Conservation (phyloP, 2,113 vertebrate genomes). For the Panthera leo region DNA sequence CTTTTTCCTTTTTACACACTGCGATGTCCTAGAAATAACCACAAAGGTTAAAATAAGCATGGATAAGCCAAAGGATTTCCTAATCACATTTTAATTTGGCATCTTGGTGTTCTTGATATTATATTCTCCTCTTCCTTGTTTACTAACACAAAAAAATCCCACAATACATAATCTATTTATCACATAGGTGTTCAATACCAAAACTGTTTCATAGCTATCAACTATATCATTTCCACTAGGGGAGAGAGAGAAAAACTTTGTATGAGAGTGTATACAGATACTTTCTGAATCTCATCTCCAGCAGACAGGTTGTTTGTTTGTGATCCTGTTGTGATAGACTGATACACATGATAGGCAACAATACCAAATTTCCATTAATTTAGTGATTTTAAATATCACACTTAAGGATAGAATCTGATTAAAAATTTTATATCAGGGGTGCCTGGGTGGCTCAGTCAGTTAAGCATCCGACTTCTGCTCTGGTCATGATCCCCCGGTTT, state of each 20-base stretch:
- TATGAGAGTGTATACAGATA: not conserved
- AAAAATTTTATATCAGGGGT: not conserved
- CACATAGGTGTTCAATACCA: conserved; percentile 47
- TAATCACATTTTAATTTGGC: conserved; percentile 71
- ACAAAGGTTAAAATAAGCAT: conserved; percentile 46
- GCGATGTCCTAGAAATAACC: conserved; percentile 67
- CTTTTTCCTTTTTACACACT: conserved; percentile 27
- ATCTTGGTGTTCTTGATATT: conserved; percentile 46
- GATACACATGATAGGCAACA: not conserved
- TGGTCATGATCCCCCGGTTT: too few species aligned
- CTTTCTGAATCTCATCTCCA: not conserved
- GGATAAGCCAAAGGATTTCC: conserved; percentile 63
- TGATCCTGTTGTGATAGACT: not conserved
- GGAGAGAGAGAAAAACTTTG: not conserved
- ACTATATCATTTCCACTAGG: conserved; percentile 37
- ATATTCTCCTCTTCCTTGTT: conserved; percentile 19
- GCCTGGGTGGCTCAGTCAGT: too few species aligned
- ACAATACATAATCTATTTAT: conserved; percentile 20
- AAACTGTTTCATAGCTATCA: conserved; percentile 33
- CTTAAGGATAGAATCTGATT: not conserved
- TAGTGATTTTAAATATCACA: conserved; percentile 23
- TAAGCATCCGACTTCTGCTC: too few species aligned
- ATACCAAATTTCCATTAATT: not conserved
- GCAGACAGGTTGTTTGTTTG: not conserved
- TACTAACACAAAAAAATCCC: conserved; percentile 47